Conservation (phyloP, 2,888 invertebrate genomes). For the Andrena dorsata region DNA sequence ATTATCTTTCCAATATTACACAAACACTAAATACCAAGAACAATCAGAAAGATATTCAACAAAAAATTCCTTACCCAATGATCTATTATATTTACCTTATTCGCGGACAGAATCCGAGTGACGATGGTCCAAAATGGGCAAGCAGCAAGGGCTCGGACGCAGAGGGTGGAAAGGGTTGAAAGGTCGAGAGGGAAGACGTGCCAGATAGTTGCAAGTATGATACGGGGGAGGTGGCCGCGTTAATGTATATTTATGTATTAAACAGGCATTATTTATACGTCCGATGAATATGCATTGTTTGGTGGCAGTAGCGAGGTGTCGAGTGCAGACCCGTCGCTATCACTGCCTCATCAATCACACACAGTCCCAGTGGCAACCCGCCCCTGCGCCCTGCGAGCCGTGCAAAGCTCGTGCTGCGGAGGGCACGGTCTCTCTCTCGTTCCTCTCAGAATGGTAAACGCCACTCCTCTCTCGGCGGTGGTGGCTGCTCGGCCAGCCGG, state of each 20-base stretch:
- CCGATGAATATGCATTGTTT: constrained; percentile 85
- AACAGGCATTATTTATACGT: constrained; percentile 84
- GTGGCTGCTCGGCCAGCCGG: constrained; percentile 49
- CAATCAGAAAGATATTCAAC: not conserved
- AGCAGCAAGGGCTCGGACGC: not conserved
- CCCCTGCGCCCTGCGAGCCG: constrained; percentile 41
- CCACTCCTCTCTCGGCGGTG: constrained; percentile 28
- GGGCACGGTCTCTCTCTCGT: constrained; percentile 47
- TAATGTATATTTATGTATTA: constrained; percentile 84
- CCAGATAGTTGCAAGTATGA: constrained; percentile 37
- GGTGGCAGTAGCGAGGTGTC: constrained; percentile 84
- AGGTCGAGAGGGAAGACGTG: constrained; percentile 27
- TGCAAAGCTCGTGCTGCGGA: constrained; percentile 41
- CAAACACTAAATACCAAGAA: not conserved
- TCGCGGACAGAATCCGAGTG: not conserved
- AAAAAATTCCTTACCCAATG: not conserved
- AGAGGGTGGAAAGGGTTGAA: constrained; percentile 4
- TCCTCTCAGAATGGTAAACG: constrained; percentile 58
- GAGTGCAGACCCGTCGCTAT: constrained; percentile 85
- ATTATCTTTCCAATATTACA: too few species aligned
- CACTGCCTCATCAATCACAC: constrained; percentile 85
- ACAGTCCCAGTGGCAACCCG: constrained; percentile 77
- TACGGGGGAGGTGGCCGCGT: constrained; percentile 50
- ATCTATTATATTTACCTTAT: too few species aligned
- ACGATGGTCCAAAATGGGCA: not conserved